These are phyloP conservation scores for Meloidogyne hapla DNA, from an alignment of 1,140 invertebrate species.

Conservation along the genomic window DNA sequence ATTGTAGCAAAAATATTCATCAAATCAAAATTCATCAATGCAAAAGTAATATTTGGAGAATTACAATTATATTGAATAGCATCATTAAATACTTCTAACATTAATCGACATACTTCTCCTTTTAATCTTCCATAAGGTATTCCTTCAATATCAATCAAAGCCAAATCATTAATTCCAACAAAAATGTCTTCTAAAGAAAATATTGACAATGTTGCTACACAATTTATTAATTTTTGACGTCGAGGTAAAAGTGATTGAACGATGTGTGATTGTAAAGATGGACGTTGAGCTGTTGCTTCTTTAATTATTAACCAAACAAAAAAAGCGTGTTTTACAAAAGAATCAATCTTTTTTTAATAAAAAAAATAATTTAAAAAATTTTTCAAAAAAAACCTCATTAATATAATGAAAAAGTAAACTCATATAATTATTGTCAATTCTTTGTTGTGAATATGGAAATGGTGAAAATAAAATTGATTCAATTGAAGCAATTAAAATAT, in stretches of 20 bases:
- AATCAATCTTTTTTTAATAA: slow-evolving; percentile 28
- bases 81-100: slow-evolving; percentile 42
- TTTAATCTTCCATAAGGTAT: slow-evolving; percentile 18
- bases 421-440: slow-evolving; percentile 21
- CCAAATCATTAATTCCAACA: slow-evolving; percentile 24
- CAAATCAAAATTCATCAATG: slow-evolving; percentile 39
- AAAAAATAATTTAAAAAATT: background rate
- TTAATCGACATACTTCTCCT: slow-evolving; percentile 39
- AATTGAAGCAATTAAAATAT: slow-evolving; percentile 34
- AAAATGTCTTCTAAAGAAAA: slow-evolving; percentile 26
- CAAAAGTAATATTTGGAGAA: slow-evolving; percentile 37
- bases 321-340: slow-evolving; percentile 35
- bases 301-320: slow-evolving; percentile 35
- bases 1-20: slow-evolving; percentile 15
- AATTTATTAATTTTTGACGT: slow-evolving; percentile 19
- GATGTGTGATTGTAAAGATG: slow-evolving; percentile 37
- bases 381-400: slow-evolving; percentile 35
- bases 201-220: slow-evolving; percentile 26
- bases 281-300: slow-evolving; percentile 24
- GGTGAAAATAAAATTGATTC: slow-evolving; percentile 38
- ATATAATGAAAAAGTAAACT: slow-evolving; percentile 26
- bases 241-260: slow-evolving; percentile 32
- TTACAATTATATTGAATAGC: slow-evolving; percentile 30
- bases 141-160: slow-evolving; percentile 19
- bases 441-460: slow-evolving; percentile 19